phyloP scores from a whole-genome alignment of 1,140 invertebrate species.

The Trinorchestia longiramus region DNA sequence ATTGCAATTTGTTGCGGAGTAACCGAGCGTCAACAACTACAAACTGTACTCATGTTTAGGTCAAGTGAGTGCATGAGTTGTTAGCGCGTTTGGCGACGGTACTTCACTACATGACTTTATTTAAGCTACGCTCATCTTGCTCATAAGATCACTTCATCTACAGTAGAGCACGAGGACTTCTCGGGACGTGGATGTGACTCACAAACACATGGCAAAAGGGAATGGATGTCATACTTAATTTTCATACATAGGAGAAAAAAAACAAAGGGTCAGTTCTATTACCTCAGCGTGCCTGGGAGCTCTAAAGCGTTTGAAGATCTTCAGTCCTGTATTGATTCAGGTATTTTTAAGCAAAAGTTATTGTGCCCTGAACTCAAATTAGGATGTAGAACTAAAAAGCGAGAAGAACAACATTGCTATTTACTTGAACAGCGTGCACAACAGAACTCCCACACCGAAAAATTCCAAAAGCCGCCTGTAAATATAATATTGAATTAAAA shows the following conservation, averaged over 20 bases:
- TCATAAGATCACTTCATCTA: neutral
- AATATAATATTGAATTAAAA: neutral
- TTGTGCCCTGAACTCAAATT: no score
- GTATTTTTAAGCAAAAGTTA: no score
- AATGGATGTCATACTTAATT: neutral
- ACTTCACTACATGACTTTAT: neutral
- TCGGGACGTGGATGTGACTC: neutral
- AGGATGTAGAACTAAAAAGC: neutral
- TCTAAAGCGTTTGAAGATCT: neutral
- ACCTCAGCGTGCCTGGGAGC: no score
- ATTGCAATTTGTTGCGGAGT: neutral
- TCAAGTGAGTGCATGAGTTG: neutral
- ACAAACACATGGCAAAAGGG: neutral
- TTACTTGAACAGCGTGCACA: neutral
- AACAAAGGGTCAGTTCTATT: no score
- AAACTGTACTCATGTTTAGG: neutral
- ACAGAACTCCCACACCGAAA: neutral
- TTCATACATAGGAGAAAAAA: neutral
- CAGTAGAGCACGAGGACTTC: neutral
- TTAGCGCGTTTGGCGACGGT: neutral
- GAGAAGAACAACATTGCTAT: neutral
- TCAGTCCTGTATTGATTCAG: neutral
- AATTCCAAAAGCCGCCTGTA: neutral
- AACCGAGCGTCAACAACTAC: neutral
- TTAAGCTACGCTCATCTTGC: neutral